phyloP scores from a whole-genome alignment of 2,113 vertebrate species.

The Lethenteron reissneri region DNA sequence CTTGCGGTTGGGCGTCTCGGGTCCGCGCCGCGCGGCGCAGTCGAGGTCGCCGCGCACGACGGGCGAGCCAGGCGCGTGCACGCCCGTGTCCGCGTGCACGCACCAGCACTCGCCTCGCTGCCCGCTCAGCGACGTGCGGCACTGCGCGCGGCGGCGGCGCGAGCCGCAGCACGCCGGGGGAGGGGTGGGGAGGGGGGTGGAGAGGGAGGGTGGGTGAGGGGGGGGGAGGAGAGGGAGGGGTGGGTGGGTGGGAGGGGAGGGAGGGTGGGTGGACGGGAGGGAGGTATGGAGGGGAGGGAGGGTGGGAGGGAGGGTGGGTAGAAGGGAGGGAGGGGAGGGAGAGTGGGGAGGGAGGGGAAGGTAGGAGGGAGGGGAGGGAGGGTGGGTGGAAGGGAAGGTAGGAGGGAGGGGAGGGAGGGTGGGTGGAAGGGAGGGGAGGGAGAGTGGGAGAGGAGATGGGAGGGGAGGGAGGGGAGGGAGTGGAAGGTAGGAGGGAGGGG shows the following conservation, averaged over 20 bases:
- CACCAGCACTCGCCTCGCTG: conserved; percentile 94
- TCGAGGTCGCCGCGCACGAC: conserved; percentile 68
- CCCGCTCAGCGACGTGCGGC: conserved; percentile 81
- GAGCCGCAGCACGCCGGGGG: neutral
- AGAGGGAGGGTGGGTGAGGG: neutral
- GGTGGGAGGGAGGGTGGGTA: too few species aligned
- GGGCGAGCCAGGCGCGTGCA: conserved; percentile 44
- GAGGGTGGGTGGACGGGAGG: too few species aligned
- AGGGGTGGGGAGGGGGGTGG: neutral
- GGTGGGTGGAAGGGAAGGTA: neutral
- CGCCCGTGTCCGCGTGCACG: conserved; percentile 58
- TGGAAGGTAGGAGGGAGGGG: neutral
- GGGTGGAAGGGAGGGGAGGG: neutral
- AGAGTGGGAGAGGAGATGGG: too few species aligned
- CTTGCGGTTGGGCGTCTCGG: too few species aligned
- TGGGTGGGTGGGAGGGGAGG: too few species aligned
- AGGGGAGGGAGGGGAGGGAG: neutral
- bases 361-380: too few species aligned
- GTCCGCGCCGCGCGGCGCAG: conserved; percentile 18
- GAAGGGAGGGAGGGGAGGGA: too few species aligned
- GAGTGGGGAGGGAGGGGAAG: neutral
- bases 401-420: too few species aligned
- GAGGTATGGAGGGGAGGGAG: too few species aligned
- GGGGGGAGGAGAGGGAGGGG: neutral
- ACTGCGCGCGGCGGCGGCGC: conserved; percentile 24